Evolutionary conservation across 2,113 vertebrate species (phyloP).

Genomic region (Alosa alosa): DNA sequence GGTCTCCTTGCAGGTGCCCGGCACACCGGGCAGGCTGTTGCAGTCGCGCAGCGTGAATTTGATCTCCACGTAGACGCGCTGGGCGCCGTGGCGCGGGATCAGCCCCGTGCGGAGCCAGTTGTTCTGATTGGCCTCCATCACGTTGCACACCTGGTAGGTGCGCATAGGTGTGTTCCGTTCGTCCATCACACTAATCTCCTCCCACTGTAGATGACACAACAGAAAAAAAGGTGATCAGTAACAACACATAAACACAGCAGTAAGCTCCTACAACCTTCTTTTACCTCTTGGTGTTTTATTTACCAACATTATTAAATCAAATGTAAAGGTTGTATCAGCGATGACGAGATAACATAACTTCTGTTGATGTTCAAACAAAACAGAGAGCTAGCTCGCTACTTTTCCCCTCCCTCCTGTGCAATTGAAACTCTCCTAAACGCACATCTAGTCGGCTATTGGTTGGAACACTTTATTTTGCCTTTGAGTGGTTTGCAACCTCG

Average conservation of each 20-base stretch:
- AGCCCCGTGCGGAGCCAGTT: conserved; percentile 98
- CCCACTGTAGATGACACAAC: conserved; percentile 55
- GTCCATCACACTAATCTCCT: conserved; percentile 68
- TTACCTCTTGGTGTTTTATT: not conserved
- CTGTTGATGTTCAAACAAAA: no score
- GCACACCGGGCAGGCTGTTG: conserved; percentile 94
- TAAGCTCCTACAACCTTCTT: not conserved
- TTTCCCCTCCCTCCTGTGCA: no score
- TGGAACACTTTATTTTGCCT: no score
- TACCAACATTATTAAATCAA: no score
- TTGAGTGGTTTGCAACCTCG: no score
- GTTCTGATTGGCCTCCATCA: conserved; percentile 98
- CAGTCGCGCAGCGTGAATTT: conserved; percentile 97
- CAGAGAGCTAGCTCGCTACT: no score
- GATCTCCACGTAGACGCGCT: conserved; percentile 96
- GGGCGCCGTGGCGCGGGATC: conserved; percentile 87
- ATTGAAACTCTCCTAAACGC: no score
- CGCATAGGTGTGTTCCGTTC: conserved; percentile 62
- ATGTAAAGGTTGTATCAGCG: no score
- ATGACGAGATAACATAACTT: no score
- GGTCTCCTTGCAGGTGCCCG: conserved; percentile 97
- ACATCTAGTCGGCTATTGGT: no score
- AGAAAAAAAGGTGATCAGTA: not conserved
- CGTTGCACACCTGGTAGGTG: conserved; percentile 91
- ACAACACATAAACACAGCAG: not conserved